phyloP scores from a whole-genome alignment of 1,140 invertebrate genomes.

The Lasioglossum albipes region DNA sequence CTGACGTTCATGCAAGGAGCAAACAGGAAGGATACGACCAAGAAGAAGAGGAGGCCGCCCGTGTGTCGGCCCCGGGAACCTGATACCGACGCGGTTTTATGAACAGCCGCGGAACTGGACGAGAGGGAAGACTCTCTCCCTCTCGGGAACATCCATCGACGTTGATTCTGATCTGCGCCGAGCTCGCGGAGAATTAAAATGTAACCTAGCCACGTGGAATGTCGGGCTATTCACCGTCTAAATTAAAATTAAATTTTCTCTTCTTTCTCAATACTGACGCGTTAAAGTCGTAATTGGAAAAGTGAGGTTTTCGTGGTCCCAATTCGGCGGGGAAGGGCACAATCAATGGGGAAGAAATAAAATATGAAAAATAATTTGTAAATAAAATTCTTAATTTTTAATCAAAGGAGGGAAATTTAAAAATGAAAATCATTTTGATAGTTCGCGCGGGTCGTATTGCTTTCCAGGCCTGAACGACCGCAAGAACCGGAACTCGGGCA shows the following conservation, averaged over 20 bases:
- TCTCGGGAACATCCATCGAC: conserved; percentile 19
- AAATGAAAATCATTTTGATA: too few relatives aligned
- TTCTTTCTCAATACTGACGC: too few relatives aligned
- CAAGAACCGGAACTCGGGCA: conserved; percentile 49
- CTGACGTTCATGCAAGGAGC: conserved; percentile 52
- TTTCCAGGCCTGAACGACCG: conserved; percentile 27
- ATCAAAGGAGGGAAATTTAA: too few relatives aligned
- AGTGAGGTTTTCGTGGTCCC: too few relatives aligned
- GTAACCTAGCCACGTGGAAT: neutral
- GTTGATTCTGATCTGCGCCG: conserved; percentile 14
- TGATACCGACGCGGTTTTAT: conserved; percentile 62
- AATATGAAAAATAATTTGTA: too few relatives aligned
- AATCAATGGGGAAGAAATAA: too few relatives aligned
- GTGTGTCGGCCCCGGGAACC: conserved; percentile 62
- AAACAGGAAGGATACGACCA: conserved; percentile 44
- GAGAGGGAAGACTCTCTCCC: neutral
- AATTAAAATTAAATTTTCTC: too few relatives aligned
- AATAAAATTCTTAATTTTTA: too few relatives aligned
- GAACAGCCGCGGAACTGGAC: conserved; percentile 21
- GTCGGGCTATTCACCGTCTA: neutral
- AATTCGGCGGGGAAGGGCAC: too few relatives aligned
- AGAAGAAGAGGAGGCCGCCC: conserved; percentile 57
- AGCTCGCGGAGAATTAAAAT: conserved; percentile 12
- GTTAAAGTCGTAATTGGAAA: too few relatives aligned
- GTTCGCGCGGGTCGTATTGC: neutral